A percentile compares a stretch with the other conserved stretches of the same genome.
These are phyloP conservation scores for Sarcophaga carnaria DNA, from an alignment of 2,888 invertebrate genomes.

Conservation along the genomic window DNA sequence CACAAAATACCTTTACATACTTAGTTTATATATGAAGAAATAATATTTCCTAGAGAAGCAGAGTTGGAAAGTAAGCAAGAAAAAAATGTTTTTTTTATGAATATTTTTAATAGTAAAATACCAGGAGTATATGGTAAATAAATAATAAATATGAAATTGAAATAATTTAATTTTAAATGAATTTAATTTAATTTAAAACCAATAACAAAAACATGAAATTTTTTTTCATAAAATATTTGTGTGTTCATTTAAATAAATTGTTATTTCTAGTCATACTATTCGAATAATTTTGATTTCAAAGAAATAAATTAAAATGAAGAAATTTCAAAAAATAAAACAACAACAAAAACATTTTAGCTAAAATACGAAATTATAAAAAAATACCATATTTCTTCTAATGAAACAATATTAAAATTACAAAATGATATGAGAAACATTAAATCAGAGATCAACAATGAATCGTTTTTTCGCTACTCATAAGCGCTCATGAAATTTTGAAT, in stretches of 20 bases:
- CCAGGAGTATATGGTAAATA: neutral
- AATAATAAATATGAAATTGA: neutral
- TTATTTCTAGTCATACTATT: neutral
- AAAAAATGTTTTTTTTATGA: neutral
- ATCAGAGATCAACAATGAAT: too few species aligned
- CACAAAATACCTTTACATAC: neutral
- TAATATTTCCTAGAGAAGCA: neutral
- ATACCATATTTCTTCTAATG: conserved; percentile 29
- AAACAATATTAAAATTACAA: conserved; percentile 23
- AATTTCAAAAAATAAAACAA: neutral
- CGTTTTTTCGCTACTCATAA: too few species aligned
- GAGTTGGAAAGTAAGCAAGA: neutral
- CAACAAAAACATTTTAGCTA: neutral
- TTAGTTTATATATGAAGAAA: neutral
- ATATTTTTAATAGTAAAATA: neutral
- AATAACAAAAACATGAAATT: neutral
- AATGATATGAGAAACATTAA: too few species aligned
- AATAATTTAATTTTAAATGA: neutral
- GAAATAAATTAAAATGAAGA: neutral
- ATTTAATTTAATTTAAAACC: too few species aligned
- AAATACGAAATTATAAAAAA: neutral
- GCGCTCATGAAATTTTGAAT: too few species aligned
- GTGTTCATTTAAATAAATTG: conserved; percentile 35
- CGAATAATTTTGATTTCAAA: neutral
- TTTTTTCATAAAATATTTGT: conserved; percentile 11